phyloP scores from a whole-genome alignment of 2,888 invertebrate genomes.

The Cheilosia grossa region DNA sequence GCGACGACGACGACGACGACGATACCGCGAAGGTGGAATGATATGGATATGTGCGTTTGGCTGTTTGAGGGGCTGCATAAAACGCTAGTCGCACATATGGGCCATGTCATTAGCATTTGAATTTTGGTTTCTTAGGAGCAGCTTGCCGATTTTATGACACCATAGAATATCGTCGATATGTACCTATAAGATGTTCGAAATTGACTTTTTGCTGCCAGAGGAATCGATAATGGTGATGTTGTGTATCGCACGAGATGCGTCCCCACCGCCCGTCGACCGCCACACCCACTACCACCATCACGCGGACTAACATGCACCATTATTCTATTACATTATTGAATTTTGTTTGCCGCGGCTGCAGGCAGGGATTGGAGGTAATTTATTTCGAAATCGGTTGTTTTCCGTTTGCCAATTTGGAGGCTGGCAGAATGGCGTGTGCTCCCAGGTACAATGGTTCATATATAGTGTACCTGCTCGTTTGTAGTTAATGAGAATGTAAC shows the following conservation, averaged over 20 bases:
- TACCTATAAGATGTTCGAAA: conserved; percentile 66
- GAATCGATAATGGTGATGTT: conserved; percentile 72
- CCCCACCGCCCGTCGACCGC: not conserved
- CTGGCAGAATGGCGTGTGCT: conserved; percentile 38
- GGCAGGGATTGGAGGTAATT: conserved; percentile 71
- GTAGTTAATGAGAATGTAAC: conserved; percentile 46
- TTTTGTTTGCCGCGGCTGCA: conserved; percentile 65
- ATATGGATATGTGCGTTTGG: not conserved
- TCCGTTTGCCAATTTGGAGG: conserved; percentile 69
- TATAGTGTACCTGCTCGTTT: not conserved
- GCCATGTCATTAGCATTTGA: conserved; percentile 74
- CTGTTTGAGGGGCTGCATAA: conserved; percentile 37
- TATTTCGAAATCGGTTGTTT: conserved; percentile 75
- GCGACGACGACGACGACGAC: conserved; percentile 76
- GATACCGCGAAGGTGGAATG: conserved; percentile 62
- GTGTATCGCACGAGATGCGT: conserved; percentile 46
- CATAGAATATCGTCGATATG: conserved; percentile 63
- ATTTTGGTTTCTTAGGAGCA: conserved; percentile 69
- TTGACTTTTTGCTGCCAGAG: conserved; percentile 61
- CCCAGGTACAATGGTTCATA: conserved; percentile 38
- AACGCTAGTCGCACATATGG: conserved; percentile 70
- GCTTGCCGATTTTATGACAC: conserved; percentile 71
- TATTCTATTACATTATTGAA: conserved; percentile 75
- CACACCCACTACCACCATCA: not conserved
- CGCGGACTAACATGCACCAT: conserved; percentile 66